These are phyloP conservation scores for Ceramica pisi DNA, from an alignment of 2,888 invertebrate species.

Conservation along the genomic window DNA sequence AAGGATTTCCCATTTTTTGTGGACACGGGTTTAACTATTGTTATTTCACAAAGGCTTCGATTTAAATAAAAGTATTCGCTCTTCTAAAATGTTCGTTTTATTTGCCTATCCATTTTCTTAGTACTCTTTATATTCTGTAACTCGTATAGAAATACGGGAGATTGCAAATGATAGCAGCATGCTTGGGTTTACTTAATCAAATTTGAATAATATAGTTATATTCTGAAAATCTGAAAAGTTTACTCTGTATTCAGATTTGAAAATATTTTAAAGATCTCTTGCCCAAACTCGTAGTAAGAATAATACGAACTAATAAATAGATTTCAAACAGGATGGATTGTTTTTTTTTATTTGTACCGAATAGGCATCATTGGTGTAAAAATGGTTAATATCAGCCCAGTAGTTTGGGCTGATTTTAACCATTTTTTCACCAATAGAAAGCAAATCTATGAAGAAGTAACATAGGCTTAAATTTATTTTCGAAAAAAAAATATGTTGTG, in stretches of 20 bases:
- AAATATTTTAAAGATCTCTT: not conserved
- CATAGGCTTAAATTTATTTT: too few species aligned
- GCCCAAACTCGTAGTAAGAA: too few species aligned
- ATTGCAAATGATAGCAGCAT: slow-evolving; percentile 1
- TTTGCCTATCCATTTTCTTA: slow-evolving; percentile 27
- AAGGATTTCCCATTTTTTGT: slow-evolving; percentile 80
- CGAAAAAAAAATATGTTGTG: too few species aligned
- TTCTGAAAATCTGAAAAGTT: not conserved
- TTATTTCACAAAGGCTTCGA: slow-evolving; percentile 79
- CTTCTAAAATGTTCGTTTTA: slow-evolving; percentile 44
- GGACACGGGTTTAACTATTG: slow-evolving; percentile 82
- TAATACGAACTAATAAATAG: too few species aligned
- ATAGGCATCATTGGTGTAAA: too few species aligned
- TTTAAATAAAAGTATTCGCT: slow-evolving; percentile 71
- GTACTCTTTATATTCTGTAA: not conserved
- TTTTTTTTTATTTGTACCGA: too few species aligned
- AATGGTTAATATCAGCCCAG: too few species aligned
- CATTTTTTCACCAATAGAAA: too few species aligned
- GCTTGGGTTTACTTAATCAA: not conserved
- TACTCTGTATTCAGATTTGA: not conserved
- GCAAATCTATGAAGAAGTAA: too few species aligned
- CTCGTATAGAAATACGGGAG: not conserved
- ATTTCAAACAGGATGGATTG: too few species aligned
- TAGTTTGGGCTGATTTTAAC: too few species aligned
- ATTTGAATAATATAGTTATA: slow-evolving; percentile 4